Evolutionary conservation across 2,888 invertebrate species (phyloP).

Genomic region (Drosophila maculinotata): DNA sequence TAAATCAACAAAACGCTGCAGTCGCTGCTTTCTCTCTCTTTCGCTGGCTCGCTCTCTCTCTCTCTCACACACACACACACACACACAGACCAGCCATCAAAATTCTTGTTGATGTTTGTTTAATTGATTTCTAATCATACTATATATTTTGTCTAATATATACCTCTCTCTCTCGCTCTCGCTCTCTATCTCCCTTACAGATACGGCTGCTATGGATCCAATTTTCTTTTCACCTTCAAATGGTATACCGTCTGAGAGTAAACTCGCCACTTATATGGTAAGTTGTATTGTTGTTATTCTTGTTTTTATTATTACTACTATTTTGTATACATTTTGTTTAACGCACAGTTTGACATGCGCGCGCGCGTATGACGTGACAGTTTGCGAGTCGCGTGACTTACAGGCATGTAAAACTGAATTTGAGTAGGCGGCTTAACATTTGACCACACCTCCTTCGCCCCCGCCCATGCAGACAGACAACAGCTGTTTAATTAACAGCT

Average conservation of each 20-base stretch:
- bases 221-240: slow-evolving; percentile 89
- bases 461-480: neutral
- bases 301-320: neutral
- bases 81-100: neutral
- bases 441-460: slow-evolving; percentile 12
- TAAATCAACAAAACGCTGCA: slow-evolving; percentile 16
- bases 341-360: slow-evolving; percentile 19
- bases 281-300: slow-evolving; percentile 54
- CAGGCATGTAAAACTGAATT: slow-evolving; percentile 18
- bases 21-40: slow-evolving; percentile 1
- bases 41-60: neutral
- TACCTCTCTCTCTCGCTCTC: slow-evolving; percentile 13
- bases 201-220: slow-evolving; percentile 89
- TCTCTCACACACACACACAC: slow-evolving; percentile 4
- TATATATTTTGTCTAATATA: slow-evolving; percentile 29
- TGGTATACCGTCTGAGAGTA: slow-evolving; percentile 93
- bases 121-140: slow-evolving; percentile 78
- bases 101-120: slow-evolving; percentile 64
- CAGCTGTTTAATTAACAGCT: slow-evolving; percentile 40
- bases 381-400: slow-evolving; percentile 24
- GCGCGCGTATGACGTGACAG: slow-evolving; percentile 6
- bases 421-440: slow-evolving; percentile 11
- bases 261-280: slow-evolving; percentile 94
- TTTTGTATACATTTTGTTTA: neutral
- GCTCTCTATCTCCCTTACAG: slow-evolving; percentile 67